Base-by-base conservation (phyloP, 2,888 invertebrate genomes). In the Hydroisotoma schaefferi region DNA sequence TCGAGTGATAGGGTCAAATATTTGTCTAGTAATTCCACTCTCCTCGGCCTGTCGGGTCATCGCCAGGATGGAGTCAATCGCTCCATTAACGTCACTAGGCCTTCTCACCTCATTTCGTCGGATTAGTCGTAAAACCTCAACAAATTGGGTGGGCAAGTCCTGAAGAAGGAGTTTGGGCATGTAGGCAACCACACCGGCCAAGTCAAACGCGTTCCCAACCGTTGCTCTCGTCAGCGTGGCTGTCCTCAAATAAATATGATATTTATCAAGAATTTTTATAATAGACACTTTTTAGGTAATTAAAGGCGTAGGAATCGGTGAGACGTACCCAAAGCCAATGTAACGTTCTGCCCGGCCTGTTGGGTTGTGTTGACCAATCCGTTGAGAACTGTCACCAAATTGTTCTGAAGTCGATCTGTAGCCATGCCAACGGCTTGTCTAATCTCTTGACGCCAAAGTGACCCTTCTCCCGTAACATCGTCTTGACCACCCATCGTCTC, bases 131-230 rank as follows among this genome's bases (percentile, higher is more conserved):
- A 70, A 49, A 8, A 70, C 68, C 44, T 67, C 68, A 5, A 63
- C 57, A 47, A 70, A 62, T 58, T 70, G 70, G 27, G 59, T 70
- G 40, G 70, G 70, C 23, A 70, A 56, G 54, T 67, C 66, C 18
- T 63, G 59, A 22, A 62, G 52, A 8, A 70, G 56, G n/a, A 70
- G 59, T 28, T 64, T 46, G 27, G 70, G 70, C 58, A 68, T 63
- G 63, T 68, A 68, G 8, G 62, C 68, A 26, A 70, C 65, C 3
- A 68, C 64, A 12, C 67, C 58, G 28, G 65, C 67, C 12, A 70
- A 59, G 55, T 68, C 68, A 55, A 70, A 57, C 20, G 67, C 59
- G 37, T 65, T 63, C 3, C 58, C 65, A 20, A 60, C 47, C 12
- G 68, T 53, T n/a, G 67, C 70, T 20, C 64, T 46, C 38, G 65